Base-by-base conservation (phyloP, 2,888 invertebrate species). In the Hemistola chrysoprasaria region DNA sequence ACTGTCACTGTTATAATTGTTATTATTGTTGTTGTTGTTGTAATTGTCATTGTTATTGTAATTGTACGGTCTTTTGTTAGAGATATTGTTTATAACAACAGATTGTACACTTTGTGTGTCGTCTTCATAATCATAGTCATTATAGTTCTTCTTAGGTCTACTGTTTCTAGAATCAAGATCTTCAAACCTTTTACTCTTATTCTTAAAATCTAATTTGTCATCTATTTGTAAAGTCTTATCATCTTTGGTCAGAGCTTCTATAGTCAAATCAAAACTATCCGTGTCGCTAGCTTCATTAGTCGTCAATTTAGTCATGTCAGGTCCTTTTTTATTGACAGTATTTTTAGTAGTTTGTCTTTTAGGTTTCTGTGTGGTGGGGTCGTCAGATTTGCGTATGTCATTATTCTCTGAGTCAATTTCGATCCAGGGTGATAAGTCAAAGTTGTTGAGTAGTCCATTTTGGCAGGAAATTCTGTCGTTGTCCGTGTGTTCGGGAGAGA, bases 401-500 rank as follows among this genome's bases (percentile, higher is more conserved):
- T 86, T 86, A 48, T 77, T 73, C 44, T 80, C 78, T 1, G 70
- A 68, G 52, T 70, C 72, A 33, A 88, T 67, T 72, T 93, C 93
- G 4, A 77, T 73, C 93, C 93, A 93, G 0, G 92, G 89, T 0
- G 86, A 84, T 30, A 94, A 69, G 67, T 93, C 90, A 50, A 93
- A 90, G 62, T 89, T 90, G 33, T 90, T 90, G 0, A 91, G 75
- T 1, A 90, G 62, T 30, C 86, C 79, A 53, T 90, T 88, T 10
- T 79, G 65, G 59, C 94, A 94, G 0, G 90, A 73, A 24, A 92
- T 69, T 38, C 93, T 80, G 31, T 79, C 74, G 58, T 94, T 94
- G 59, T 90, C 90, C 35, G 90, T 73, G 38, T 88, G 81, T 57
- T 93, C 92, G 0, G 91, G 72, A 5, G 91, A 84, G 3, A 94